Percentiles rank a stretch among this genome's conserved stretches.
Conservation (phyloP, 2,113 vertebrate genomes). For the Balaenoptera acutorostrata region DNA sequence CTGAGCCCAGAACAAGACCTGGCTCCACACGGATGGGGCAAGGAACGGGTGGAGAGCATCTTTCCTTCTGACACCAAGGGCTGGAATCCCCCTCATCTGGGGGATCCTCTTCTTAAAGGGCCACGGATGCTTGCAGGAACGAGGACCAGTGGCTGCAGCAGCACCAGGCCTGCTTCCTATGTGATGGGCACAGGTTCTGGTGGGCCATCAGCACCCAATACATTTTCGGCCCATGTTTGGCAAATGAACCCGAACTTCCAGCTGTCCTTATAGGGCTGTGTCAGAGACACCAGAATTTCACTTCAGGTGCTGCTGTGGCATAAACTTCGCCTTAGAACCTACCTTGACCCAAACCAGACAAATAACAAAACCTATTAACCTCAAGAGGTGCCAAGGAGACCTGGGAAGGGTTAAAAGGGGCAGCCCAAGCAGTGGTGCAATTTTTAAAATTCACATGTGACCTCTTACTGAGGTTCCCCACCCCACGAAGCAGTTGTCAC, state of each 20-base stretch:
- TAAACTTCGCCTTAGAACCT: not conserved
- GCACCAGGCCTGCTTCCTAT: not conserved
- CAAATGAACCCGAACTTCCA: not conserved
- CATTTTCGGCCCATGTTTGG: not conserved
- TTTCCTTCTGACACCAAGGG: too few relatives aligned
- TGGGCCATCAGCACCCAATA: not conserved
- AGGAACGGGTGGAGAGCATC: not conserved
- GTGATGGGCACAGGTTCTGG: not conserved
- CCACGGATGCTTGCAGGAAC: not conserved
- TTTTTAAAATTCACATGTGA: not conserved
- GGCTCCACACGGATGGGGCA: not conserved
- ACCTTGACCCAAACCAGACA: not conserved
- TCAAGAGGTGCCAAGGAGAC: not conserved
- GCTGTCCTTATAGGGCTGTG: not conserved
- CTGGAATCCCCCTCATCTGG: rapidly evolving
- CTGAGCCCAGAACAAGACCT: not conserved
- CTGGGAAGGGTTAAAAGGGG: not conserved
- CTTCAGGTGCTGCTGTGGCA: not conserved
- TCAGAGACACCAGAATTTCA: not conserved
- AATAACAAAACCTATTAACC: not conserved
- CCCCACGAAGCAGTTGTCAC: not conserved
- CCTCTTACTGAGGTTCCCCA: not conserved
- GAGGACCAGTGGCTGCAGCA: not conserved
- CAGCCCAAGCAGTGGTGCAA: not conserved
- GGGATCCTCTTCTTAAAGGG: not conserved